Conservation (phyloP, 2,888 invertebrate species). For the Hecatera dysodea region DNA sequence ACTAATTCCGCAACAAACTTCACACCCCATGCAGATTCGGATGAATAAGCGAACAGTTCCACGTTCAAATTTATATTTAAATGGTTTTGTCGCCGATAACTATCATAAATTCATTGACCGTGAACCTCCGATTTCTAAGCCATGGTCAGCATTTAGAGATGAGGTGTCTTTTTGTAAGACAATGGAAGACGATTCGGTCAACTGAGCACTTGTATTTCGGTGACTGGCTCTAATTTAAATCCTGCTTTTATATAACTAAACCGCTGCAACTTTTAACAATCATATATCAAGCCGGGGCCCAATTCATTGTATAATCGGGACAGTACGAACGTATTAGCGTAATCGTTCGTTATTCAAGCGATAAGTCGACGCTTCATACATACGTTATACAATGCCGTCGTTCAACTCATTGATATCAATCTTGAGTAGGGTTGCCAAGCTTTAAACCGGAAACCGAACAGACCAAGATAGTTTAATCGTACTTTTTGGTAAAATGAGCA, state of each 20-base stretch:
- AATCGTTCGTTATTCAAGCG: conserved; percentile 64
- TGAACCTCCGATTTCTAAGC: conserved; percentile 48
- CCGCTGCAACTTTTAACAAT: conserved; percentile 10
- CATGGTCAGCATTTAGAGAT: conserved; percentile 32
- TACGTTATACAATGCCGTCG: conserved; percentile 60
- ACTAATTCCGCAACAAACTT: too few relatives aligned
- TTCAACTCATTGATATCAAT: conserved; percentile 67
- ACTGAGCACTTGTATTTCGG: conserved; percentile 2
- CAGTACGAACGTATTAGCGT: conserved; percentile 61
- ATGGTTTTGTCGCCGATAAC: neutral
- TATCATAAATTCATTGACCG: conserved; percentile 34
- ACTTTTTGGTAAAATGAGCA: too few relatives aligned
- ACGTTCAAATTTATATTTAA: conserved; percentile 13
- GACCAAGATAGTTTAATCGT: neutral
- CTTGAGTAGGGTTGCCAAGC: conserved; percentile 31
- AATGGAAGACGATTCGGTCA: conserved; percentile 3
- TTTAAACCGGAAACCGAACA: neutral
- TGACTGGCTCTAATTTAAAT: conserved; percentile 4
- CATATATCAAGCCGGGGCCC: conserved; percentile 22
- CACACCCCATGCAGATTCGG: conserved; percentile 8
- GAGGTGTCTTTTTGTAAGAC: conserved; percentile 45
- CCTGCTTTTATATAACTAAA: conserved; percentile 4
- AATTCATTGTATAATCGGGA: conserved; percentile 61
- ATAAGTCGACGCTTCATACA: conserved; percentile 59
- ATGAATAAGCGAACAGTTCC: conserved; percentile 28